Conservation (phyloP, 2,888 invertebrate species). For the Syrphus vitripennis region DNA sequence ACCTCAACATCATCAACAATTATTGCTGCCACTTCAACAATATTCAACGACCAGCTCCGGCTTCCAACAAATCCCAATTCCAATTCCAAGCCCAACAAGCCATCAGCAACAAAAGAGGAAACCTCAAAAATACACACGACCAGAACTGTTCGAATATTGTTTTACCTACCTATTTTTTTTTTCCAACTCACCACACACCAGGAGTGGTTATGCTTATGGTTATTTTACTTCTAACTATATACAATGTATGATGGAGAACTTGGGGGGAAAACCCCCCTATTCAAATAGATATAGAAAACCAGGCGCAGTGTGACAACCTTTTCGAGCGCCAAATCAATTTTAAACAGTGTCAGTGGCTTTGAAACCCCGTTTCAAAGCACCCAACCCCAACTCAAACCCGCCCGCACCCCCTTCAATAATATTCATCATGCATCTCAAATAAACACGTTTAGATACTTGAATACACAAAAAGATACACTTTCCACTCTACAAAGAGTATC, state of each 20-base stretch:
- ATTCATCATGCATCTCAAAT: constrained; percentile 19
- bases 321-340: constrained; percentile 52
- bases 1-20: constrained; percentile 13
- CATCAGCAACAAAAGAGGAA: constrained; percentile 39
- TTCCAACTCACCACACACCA: constrained; percentile 52
- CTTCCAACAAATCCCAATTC: background rate
- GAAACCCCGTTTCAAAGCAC: background rate
- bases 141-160: constrained; percentile 22
- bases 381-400: background rate
- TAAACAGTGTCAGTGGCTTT: constrained; percentile 35
- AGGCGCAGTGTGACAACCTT: constrained; percentile 38
- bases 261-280: background rate
- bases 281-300: background rate
- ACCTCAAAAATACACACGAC: constrained; percentile 56
- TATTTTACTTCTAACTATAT: background rate
- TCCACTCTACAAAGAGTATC: background rate
- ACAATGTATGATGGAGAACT: background rate
- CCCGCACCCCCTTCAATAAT: background rate
- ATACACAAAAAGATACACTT: constrained; percentile 19
- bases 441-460: constrained; percentile 36
- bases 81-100: background rate
- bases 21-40: constrained; percentile 1
- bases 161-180: constrained; percentile 47
- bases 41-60: background rate
- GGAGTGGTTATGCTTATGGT: background rate